These are phyloP conservation scores for Ochotona curzoniae DNA, from an alignment of 2,113 vertebrate species.

Conservation along the genomic window DNA sequence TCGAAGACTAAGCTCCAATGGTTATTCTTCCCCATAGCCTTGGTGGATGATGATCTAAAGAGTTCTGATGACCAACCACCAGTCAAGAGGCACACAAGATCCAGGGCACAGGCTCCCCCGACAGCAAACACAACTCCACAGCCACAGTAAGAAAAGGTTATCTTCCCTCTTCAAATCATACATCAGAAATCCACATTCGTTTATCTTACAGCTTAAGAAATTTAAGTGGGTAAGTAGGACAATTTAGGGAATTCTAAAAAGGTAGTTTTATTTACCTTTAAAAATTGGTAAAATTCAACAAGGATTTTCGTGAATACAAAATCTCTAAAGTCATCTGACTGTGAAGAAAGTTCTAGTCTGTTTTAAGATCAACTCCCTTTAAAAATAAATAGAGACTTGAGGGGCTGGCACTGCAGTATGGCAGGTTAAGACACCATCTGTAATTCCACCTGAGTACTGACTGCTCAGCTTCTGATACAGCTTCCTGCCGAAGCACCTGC, in stretches of 20 bases:
- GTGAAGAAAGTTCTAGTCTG: constrained; percentile 24
- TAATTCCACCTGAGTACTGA: too few species aligned
- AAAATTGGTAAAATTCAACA: constrained; percentile 39
- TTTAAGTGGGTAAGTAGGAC: neutral
- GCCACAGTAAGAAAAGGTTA: neutral
- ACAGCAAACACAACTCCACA: too few species aligned
- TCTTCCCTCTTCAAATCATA: constrained; percentile 34
- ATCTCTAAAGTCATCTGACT: neutral
- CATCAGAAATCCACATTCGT: neutral
- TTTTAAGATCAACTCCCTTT: constrained; percentile 35
- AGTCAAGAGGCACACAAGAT: neutral
- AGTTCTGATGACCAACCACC: neutral
- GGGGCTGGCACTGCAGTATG: neutral
- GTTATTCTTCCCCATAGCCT: neutral
- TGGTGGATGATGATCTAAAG: neutral
- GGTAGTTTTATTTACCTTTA: neutral
- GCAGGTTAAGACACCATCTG: too few species aligned
- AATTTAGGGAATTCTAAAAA: constrained; percentile 27
- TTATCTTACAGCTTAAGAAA: neutral
- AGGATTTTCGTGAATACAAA: constrained; percentile 43
- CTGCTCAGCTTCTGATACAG: too few species aligned
- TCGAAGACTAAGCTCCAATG: constrained; percentile 25
- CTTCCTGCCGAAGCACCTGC: too few species aligned
- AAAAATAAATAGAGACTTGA: neutral
- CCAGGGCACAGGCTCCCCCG: neutral